phyloP scores from a whole-genome alignment of 2,113 vertebrate species.

The Crotalus tigris region DNA sequence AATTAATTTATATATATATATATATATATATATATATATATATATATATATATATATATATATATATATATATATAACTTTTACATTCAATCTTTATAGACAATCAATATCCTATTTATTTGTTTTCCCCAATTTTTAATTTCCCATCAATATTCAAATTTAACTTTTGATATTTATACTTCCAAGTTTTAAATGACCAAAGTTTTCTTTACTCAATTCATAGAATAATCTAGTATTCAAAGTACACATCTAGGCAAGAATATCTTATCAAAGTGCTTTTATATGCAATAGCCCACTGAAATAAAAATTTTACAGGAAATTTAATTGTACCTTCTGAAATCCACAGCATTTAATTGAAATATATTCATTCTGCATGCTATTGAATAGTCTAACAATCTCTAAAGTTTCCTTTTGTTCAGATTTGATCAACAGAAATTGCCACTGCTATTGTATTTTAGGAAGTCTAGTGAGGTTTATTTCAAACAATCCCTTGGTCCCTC shows the following conservation, averaged over 20 bases:
- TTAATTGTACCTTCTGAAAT: constrained; percentile 49
- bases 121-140: too few species aligned
- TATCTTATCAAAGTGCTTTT: background rate
- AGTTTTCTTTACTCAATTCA: too few species aligned
- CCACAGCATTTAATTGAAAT: constrained; percentile 29
- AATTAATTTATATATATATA: too few species aligned
- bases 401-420: constrained; percentile 58
- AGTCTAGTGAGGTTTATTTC: constrained; percentile 45
- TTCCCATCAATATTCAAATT: too few species aligned
- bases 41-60: too few species aligned
- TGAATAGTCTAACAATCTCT: constrained; percentile 52
- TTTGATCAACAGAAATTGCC: constrained; percentile 60
- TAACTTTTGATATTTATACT: too few species aligned
- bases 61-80: too few species aligned
- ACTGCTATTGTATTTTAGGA: constrained; percentile 58
- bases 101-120: too few species aligned
- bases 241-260: background rate
- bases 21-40: too few species aligned
- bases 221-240: too few species aligned
- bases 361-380: constrained; percentile 56
- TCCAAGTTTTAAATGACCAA: too few species aligned
- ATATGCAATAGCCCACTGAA: background rate
- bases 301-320: constrained; percentile 28
- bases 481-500: constrained; percentile 61
- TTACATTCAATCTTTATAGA: too few species aligned